Evolutionary conservation across 2,113 vertebrate species (phyloP).

Genomic region (Prionailurus viverrinus): DNA sequence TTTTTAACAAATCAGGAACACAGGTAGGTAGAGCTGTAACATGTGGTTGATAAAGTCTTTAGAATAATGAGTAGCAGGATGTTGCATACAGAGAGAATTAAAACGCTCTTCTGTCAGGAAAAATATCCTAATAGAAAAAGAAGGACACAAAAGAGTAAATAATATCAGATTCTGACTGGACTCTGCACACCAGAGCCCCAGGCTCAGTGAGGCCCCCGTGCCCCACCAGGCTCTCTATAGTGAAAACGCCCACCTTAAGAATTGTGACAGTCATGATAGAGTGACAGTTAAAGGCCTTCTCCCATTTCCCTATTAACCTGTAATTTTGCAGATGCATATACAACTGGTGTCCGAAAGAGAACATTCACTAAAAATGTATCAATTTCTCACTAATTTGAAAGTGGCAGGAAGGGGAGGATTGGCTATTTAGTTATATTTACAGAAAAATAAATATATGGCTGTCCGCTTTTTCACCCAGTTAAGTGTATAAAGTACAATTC

Average conservation of each 20-base stretch:
- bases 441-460: neutral
- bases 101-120: neutral
- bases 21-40: slow-evolving; percentile 21
- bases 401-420: neutral
- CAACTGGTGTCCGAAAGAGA: neutral
- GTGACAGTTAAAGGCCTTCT: neutral
- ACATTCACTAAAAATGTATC: neutral
- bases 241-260: neutral
- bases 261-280: neutral
- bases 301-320: neutral
- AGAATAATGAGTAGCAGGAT: slow-evolving; percentile 40
- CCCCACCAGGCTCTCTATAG: rapidly evolving
- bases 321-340: neutral
- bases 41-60: neutral
- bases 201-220: neutral
- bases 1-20: neutral
- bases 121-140: neutral
- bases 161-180: neutral
- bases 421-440: neutral
- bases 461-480: neutral
- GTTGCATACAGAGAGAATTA: neutral
- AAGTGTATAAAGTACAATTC: neutral
- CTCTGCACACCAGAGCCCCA: neutral
- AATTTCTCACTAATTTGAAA: neutral
- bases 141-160: neutral